Evolutionary conservation across 2,888 invertebrate species (phyloP).

Genomic region (Andrena fulva): DNA sequence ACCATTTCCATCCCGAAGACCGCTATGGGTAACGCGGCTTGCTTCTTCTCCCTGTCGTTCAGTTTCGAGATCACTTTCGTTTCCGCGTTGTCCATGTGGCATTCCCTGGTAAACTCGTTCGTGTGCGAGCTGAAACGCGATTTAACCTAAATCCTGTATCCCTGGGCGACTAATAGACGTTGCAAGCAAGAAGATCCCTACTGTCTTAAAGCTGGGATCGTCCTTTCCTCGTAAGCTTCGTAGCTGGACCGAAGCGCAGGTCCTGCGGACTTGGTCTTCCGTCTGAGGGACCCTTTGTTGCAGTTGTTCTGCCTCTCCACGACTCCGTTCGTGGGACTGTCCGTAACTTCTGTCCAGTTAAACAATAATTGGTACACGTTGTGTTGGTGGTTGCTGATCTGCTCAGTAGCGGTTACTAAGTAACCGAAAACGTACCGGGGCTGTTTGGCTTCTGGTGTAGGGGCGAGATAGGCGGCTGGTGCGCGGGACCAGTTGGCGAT

Average conservation of each 20-base stretch:
- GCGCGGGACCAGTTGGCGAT: slow-evolving; percentile 84
- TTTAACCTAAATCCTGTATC: not conserved
- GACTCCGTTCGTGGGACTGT: slow-evolving; percentile 86
- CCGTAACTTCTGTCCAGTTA: slow-evolving; percentile 78
- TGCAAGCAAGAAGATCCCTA: slow-evolving; percentile 84
- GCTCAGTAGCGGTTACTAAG: not conserved
- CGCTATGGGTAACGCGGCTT: slow-evolving; percentile 95
- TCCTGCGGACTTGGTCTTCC: slow-evolving; percentile 85
- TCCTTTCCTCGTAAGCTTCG: slow-evolving; percentile 94
- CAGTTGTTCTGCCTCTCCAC: slow-evolving; percentile 79
- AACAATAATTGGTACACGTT: not conserved
- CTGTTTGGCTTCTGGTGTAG: slow-evolving; percentile 85
- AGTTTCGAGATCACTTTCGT: slow-evolving; percentile 86
- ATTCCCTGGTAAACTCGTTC: slow-evolving; percentile 92
- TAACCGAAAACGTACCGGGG: slow-evolving; percentile 81
- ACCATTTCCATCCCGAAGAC: slow-evolving; percentile 96
- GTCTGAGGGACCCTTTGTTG: slow-evolving; percentile 87
- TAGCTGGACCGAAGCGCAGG: slow-evolving; percentile 87
- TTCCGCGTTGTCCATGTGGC: slow-evolving; percentile 87
- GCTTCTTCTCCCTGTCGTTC: slow-evolving; percentile 93
- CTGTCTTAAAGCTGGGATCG: slow-evolving; percentile 94
- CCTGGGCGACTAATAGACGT: not conserved
- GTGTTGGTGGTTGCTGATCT: not conserved
- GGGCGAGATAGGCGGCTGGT: slow-evolving; percentile 86
- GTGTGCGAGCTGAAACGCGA: slow-evolving; percentile 90